Evolutionary conservation across 1,140 invertebrate species (phyloP), one percentile per base, ranked within the genome.

Genomic region (Leptinotarsa lineolata): DNA sequence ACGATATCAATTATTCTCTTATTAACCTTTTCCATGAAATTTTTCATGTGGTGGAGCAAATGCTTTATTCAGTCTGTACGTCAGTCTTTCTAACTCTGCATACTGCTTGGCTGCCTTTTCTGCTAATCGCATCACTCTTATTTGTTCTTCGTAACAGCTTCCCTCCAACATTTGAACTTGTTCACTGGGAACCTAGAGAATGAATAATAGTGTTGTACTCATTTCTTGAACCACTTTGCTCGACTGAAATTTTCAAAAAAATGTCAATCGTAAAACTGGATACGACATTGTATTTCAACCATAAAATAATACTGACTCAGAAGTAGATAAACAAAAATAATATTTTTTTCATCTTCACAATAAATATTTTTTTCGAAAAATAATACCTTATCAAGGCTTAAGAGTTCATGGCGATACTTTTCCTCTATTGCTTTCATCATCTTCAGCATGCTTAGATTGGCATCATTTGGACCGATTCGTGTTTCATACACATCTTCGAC

Each of bases 401-500:
- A 44, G 6, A 78, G 66, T 73, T 78, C 77, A 8, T 74, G 80
- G 80, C 90, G 88, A 78, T 90, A 89, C 61, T 85, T 86, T 67
- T 85, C 86, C 82, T 92, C 90, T 54, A 92, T 86, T 68, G 87
- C 85, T 79, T 86, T 88, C 87, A 91, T 89, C 85, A 88, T 91
- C 76, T 83, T 84, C 77, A 83, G 88, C 66, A 82, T 85, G 76
- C 84, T 87, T 65, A 87, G 84, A 72, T 86, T 85, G 72, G 78
- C 86, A 76, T 88, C 88, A 81, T 86, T 90, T 74, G 84, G 84
- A 68, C 82, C 88, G 72, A 91, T 86, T 48, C 89, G 85, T 74
- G 86, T 86, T 79, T 91, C 89, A 78, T 90, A 92, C 13, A 91
- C 86, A 69, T 90, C 89, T 79, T 91, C 89, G 21, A 91, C 85